Evolutionary conservation across 2,888 invertebrate species (phyloP).

Genomic region (Phortica magna): DNA sequence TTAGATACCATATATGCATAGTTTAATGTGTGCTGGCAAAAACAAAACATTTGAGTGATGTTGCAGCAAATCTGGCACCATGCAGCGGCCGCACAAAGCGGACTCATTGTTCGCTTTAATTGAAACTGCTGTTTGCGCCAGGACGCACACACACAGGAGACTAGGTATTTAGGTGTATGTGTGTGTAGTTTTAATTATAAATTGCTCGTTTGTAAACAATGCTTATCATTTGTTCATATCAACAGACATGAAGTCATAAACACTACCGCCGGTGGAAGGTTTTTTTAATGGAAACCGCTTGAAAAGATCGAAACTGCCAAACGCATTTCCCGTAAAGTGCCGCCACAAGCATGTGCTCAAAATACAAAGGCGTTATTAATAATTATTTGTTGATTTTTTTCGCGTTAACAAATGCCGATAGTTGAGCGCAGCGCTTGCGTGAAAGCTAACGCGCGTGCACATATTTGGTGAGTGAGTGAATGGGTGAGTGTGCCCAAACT

Average conservation of each 20-base stretch:
- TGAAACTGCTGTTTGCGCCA: neutral
- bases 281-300: too few species aligned
- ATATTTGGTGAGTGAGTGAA: neutral
- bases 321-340: constrained; percentile 28
- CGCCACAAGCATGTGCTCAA: constrained; percentile 47
- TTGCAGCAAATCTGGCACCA: neutral
- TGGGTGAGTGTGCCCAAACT: neutral
- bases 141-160: neutral
- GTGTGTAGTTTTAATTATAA: neutral
- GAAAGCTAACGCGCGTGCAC: constrained; percentile 11
- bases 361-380: constrained; percentile 59
- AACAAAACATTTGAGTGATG: neutral
- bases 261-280: neutral
- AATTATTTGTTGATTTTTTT: constrained; percentile 43
- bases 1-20: too few species aligned
- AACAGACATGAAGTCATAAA: neutral
- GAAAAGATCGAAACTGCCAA: neutral
- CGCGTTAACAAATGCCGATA: constrained; percentile 30
- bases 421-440: neutral
- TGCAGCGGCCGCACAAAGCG: neutral
- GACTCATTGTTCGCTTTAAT: neutral
- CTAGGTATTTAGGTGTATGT: neutral
- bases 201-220: neutral
- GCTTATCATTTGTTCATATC: neutral
- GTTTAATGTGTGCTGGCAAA: neutral